Evolutionary conservation across 2,888 invertebrate genomes (phyloP).

Genomic region (Synergus japonicus): DNA sequence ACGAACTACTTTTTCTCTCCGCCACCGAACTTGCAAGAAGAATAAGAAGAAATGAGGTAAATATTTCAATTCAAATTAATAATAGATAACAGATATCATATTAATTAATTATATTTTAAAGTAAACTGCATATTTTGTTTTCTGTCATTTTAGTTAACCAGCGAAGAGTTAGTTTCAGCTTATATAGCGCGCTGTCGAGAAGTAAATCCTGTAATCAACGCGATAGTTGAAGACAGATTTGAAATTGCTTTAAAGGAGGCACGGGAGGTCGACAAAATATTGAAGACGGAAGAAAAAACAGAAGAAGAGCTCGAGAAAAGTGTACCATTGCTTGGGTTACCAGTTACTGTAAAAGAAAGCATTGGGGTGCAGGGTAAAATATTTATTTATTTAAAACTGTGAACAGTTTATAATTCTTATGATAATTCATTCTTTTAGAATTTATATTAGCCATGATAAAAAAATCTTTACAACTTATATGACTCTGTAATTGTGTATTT

Average conservation of each 20-base stretch:
- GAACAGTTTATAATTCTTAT: too few species aligned
- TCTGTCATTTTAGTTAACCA: constrained; percentile 78
- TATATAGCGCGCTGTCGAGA: constrained; percentile 83
- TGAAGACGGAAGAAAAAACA: constrained; percentile 57
- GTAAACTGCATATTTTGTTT: not conserved
- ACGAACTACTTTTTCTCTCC: constrained; percentile 84
- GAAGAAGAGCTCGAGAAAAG: constrained; percentile 77
- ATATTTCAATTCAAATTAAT: not conserved
- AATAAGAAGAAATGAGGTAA: constrained; percentile 86
- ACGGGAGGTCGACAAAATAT: constrained; percentile 78
- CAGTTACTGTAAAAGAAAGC: constrained; percentile 90
- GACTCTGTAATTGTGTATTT: too few species aligned
- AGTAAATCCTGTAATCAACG: constrained; percentile 84
- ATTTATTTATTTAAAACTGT: not conserved
- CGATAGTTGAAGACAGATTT: constrained; percentile 84
- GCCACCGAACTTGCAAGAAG: constrained; percentile 84
- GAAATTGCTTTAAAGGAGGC: constrained; percentile 83
- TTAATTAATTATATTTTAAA: not conserved
- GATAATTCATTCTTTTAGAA: too few species aligned
- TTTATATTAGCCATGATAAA: too few species aligned
- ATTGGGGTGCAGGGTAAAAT: constrained; percentile 84
- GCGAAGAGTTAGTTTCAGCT: constrained; percentile 80
- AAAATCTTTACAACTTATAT: too few species aligned
- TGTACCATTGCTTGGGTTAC: constrained; percentile 88
- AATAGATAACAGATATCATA: not conserved